phyloP scores from a whole-genome alignment of 2,113 vertebrate genomes.

The Gopherus evgoodei region DNA sequence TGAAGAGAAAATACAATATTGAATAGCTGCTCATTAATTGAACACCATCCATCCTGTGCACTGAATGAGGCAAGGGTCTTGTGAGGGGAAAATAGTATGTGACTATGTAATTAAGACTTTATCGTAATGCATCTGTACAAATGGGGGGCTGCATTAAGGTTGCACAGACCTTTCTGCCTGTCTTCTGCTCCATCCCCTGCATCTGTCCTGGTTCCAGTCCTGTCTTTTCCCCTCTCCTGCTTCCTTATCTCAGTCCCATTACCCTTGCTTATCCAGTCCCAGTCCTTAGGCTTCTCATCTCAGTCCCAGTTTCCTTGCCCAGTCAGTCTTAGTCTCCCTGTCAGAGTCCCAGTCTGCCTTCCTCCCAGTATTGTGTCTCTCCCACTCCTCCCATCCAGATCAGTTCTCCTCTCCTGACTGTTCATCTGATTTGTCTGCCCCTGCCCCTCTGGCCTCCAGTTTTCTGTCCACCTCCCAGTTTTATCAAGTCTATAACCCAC shows the following conservation, averaged over 20 bases:
- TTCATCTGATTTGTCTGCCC: no score
- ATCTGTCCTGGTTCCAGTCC: neutral
- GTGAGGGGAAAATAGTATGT: neutral
- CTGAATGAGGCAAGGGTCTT: neutral
- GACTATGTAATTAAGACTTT: conserved; percentile 1
- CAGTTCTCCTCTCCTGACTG: no score
- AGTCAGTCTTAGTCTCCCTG: neutral
- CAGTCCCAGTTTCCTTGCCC: no score
- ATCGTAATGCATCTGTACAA: neutral
- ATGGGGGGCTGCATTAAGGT: neutral
- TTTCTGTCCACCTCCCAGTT: no score
- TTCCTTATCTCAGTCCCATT: neutral
- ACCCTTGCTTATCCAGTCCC: neutral
- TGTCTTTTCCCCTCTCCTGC: neutral
- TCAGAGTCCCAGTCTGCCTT: neutral
- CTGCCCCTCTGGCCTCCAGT: no score
- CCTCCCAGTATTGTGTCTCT: neutral
- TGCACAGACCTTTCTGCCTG: neutral
- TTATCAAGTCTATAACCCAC: no score
- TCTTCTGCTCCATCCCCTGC: neutral
- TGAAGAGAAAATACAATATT: no score
- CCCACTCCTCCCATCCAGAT: neutral
- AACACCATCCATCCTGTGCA: neutral
- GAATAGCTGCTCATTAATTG: no score
- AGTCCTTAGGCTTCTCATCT: no score